Base-by-base conservation (phyloP, 2,888 invertebrate species). In the Apodemia zela region DNA sequence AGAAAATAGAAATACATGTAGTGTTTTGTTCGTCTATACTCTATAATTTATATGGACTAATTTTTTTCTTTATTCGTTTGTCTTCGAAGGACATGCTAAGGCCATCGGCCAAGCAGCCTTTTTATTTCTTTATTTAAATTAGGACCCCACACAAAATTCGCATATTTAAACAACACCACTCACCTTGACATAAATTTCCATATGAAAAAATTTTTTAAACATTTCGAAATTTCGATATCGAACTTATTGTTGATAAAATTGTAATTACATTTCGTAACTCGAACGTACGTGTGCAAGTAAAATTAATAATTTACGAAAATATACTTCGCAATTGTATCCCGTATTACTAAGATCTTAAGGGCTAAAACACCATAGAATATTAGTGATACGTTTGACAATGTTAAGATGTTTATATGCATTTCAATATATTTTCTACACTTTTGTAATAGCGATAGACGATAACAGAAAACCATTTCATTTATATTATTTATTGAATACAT, bases 171-270 rank as follows among this genome's bases (percentile, higher is more conserved):
- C 25, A 25, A 6, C 49, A 49, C 10, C 15, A 21, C 15, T 54
- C 25, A 61, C 87, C 87, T 87, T 87, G 87, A 85, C 87, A 87
- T 77, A 78, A 72, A 81, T 84, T 78, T 75, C 73, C 75, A 80
- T 75, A 80, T 73, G 66, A 73, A 77, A 76, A 74, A 74, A 75
- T 67, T 70, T 75, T 73, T 71, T 67, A 68, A 70, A 72, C 67
- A 76, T 87, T 84, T 84, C 81, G 78, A 75, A 87, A 87, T 59
- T 59, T 62, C 51, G 68, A 78, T 79, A 81, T 80, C 77, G 72
- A 76, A 68, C 75, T 71, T 75, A 77, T 78, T 76, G 73, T 76
- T 72, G 74, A 76, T 79, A 78, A 75, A 76, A 74, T 71, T 68
- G 74, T 79, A 80, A 84, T 80, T 79, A 72, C 61, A 74, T 87